Evolutionary conservation across 1,140 invertebrate genomes (phyloP).

Genomic region (Temnothorax longispinosus): DNA sequence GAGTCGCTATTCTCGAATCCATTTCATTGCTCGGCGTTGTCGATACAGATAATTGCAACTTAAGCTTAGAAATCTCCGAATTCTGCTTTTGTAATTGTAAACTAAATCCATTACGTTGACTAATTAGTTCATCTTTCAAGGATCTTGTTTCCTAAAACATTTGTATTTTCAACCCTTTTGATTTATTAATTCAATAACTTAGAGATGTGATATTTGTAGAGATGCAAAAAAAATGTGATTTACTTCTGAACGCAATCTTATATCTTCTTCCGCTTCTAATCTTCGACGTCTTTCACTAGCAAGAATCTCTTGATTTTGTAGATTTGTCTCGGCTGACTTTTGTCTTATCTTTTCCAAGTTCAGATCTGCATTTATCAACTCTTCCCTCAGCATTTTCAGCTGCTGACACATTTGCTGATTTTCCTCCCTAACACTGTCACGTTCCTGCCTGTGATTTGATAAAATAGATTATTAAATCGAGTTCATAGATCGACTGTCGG

Average conservation of each 20-base stretch:
- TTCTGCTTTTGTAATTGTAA: constrained; percentile 87
- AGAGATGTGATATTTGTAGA: constrained; percentile 12
- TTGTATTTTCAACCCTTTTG: constrained; percentile 1
- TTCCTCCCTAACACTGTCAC: constrained; percentile 88
- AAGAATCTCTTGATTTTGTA: constrained; percentile 87
- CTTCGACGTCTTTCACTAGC: constrained; percentile 86
- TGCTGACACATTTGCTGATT: constrained; percentile 86
- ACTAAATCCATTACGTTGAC: constrained; percentile 86
- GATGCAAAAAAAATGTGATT: constrained; percentile 21
- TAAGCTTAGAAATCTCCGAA: constrained; percentile 87
- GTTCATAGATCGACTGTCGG: not conserved
- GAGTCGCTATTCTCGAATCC: constrained; percentile 89
- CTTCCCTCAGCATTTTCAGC: constrained; percentile 86
- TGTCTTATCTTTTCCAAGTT: constrained; percentile 84
- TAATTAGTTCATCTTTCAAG: constrained; percentile 87
- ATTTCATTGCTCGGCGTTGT: constrained; percentile 87
- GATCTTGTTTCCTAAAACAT: constrained; percentile 87
- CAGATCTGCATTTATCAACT: constrained; percentile 85
- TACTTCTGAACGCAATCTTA: constrained; percentile 86
- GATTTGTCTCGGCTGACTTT: constrained; percentile 78
- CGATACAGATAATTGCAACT: constrained; percentile 86
- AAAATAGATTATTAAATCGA: not conserved
- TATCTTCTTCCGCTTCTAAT: constrained; percentile 88
- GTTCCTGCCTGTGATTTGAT: constrained; percentile 85
- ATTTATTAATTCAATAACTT: constrained; percentile 9